Conservation (phyloP, 1,140 invertebrate genomes). For the Bursaphelenchus mucronatus region DNA sequence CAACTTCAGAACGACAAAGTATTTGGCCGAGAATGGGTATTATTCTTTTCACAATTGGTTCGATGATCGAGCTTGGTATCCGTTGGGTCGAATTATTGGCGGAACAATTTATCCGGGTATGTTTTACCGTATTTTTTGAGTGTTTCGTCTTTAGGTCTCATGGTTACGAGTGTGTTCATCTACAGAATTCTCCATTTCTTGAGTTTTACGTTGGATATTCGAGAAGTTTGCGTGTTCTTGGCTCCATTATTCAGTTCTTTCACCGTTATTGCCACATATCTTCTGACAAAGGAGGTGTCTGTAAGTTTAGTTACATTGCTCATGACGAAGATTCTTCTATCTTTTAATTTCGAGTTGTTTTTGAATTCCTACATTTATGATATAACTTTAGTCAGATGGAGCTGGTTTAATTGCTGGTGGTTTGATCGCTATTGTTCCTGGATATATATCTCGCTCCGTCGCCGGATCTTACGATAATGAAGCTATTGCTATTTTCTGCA, state of each 20-base stretch:
- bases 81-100: constrained; percentile 89
- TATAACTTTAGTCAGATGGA: constrained; percentile 87
- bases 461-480: constrained; percentile 99
- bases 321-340: no score
- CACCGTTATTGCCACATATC: constrained; percentile 91
- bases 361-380: background rate
- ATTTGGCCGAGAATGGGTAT: constrained; percentile 98
- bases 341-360: background rate
- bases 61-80: constrained; percentile 98
- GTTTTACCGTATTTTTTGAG: constrained; percentile 59
- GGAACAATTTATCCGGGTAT: constrained; percentile 66
- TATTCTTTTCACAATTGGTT: constrained; percentile 99
- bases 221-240: constrained; percentile 97
- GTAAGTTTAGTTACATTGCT: constrained; percentile 20
- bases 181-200: constrained; percentile 84
- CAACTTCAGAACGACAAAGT: constrained; percentile 94
- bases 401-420: constrained; percentile 96
- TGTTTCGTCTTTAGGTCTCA: constrained; percentile 82
- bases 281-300: constrained; percentile 77
- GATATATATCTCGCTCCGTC: constrained; percentile 95
- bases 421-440: constrained; percentile 97
- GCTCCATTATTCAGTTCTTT: constrained; percentile 96
- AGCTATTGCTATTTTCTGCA: constrained; percentile 88
- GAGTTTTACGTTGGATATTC: constrained; percentile 95
- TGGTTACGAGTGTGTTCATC: constrained; percentile 95